Evolutionary conservation across 1,140 invertebrate species (phyloP).

Genomic region (Calycopis cecrops): DNA sequence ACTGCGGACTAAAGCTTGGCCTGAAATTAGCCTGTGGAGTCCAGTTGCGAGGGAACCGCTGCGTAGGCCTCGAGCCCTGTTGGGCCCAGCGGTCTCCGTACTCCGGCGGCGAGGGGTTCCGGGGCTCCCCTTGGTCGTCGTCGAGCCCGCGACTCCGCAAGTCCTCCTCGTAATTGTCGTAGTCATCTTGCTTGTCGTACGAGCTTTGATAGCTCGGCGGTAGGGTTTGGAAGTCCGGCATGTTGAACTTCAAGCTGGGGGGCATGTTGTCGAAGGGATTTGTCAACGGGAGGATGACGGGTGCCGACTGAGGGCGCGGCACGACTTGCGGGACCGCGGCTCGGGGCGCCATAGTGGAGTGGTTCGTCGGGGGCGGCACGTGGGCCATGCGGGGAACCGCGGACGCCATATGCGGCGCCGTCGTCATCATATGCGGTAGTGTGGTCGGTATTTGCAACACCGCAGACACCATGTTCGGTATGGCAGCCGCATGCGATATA

Average conservation of each 20-base stretch:
- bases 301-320: slow-evolving; percentile 25
- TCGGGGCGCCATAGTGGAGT: neutral
- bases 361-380: neutral
- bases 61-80: slow-evolving; percentile 30
- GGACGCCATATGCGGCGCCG: neutral
- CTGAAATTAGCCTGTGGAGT: slow-evolving; percentile 44
- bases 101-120: slow-evolving; percentile 31
- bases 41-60: slow-evolving; percentile 59
- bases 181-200: slow-evolving; percentile 35
- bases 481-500: neutral
- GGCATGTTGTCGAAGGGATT: slow-evolving; percentile 64
- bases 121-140: slow-evolving; percentile 8
- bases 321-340: neutral
- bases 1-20: slow-evolving; percentile 33
- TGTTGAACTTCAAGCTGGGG: slow-evolving; percentile 40
- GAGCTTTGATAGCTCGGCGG: slow-evolving; percentile 10
- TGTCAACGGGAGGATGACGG: slow-evolving; percentile 31
- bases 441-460: neutral
- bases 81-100: slow-evolving; percentile 42
- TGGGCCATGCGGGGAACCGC: neutral
- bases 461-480: neutral
- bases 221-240: slow-evolving; percentile 25
- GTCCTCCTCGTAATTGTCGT: slow-evolving; percentile 38
- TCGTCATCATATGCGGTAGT: neutral
- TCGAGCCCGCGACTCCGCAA: slow-evolving; percentile 34